Conservation (phyloP, 2,113 vertebrate species). For the Acanthochromis polyacanthus region DNA sequence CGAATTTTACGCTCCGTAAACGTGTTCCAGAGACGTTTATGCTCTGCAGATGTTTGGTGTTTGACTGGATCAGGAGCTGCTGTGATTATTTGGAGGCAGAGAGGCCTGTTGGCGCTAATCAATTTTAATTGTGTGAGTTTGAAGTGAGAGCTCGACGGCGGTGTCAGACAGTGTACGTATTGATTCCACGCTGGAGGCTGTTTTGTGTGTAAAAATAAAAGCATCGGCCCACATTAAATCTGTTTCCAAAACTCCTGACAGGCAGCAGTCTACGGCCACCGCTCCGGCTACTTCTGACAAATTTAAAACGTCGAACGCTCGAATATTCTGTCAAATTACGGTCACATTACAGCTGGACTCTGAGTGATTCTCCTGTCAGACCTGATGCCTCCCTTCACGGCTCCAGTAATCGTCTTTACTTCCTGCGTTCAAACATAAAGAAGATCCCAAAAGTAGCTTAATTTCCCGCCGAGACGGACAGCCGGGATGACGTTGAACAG, state of each 20-base stretch:
- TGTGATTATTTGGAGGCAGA: conserved; percentile 21
- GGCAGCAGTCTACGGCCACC: neutral
- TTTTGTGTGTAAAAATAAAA: conserved; percentile 37
- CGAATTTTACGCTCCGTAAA: neutral
- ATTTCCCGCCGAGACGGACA: conserved; percentile 18
- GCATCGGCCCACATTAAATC: conserved; percentile 14
- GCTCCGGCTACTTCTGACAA: conserved; percentile 1
- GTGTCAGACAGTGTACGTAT: conserved; percentile 36
- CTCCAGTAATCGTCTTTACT: conserved; percentile 7
- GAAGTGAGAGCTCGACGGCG: conserved; percentile 23
- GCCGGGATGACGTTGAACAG: conserved; percentile 21
- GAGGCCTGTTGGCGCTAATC: conserved; percentile 29
- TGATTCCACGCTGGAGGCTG: conserved; percentile 35
- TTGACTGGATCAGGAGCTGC: conserved; percentile 5
- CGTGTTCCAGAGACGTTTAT: neutral
- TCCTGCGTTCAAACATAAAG: conserved; percentile 25
- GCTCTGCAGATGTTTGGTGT: neutral
- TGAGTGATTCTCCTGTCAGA: neutral
- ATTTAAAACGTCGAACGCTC: conserved; percentile 1
- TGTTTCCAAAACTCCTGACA: neutral
- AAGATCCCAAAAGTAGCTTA: neutral
- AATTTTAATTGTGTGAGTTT: conserved; percentile 26
- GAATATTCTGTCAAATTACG: neutral
- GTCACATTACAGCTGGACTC: neutral
- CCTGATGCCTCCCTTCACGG: neutral